Evolutionary conservation across 2,113 vertebrate species (phyloP).

Genomic region (Menidia beryllina): DNA sequence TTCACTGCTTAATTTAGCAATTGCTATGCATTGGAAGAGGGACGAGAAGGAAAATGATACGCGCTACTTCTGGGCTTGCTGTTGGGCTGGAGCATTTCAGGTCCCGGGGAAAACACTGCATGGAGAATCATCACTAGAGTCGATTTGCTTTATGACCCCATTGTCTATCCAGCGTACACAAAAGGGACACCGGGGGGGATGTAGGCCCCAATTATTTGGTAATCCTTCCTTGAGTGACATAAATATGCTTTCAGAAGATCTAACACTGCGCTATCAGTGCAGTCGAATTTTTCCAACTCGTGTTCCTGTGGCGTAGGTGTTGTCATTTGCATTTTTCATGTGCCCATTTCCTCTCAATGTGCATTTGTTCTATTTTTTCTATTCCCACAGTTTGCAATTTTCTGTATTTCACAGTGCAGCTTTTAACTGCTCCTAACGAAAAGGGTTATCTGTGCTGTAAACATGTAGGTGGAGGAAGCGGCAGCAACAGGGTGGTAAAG

Average conservation of each 20-base stretch:
- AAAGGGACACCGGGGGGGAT: too few relatives aligned
- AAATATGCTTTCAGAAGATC: constrained; percentile 8
- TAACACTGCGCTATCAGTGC: constrained; percentile 10
- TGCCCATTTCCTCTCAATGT: constrained; percentile 32
- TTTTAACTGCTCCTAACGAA: constrained; percentile 53
- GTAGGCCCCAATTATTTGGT: not conserved
- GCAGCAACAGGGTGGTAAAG: constrained; percentile 22
- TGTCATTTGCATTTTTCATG: constrained; percentile 33
- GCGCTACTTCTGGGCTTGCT: not conserved
- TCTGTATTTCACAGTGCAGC: constrained; percentile 52
- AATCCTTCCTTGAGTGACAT: not conserved
- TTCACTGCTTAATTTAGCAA: constrained; percentile 67
- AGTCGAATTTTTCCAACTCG: constrained; percentile 32
- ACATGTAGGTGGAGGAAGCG: constrained; percentile 48
- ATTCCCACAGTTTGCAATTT: constrained; percentile 42
- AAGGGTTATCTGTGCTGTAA: constrained; percentile 44
- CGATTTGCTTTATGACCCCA: not conserved
- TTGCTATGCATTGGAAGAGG: constrained; percentile 36
- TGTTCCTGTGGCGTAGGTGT: constrained; percentile 16
- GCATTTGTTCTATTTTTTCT: constrained; percentile 41
- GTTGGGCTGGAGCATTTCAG: not conserved
- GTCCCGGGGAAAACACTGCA: not conserved
- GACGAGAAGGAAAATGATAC: constrained; percentile 14
- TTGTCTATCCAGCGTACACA: not conserved
- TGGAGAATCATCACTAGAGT: not conserved